These are phyloP conservation scores for Psococerastis gibbosa DNA, from an alignment of 2,888 invertebrate genomes.

Conservation along the genomic window DNA sequence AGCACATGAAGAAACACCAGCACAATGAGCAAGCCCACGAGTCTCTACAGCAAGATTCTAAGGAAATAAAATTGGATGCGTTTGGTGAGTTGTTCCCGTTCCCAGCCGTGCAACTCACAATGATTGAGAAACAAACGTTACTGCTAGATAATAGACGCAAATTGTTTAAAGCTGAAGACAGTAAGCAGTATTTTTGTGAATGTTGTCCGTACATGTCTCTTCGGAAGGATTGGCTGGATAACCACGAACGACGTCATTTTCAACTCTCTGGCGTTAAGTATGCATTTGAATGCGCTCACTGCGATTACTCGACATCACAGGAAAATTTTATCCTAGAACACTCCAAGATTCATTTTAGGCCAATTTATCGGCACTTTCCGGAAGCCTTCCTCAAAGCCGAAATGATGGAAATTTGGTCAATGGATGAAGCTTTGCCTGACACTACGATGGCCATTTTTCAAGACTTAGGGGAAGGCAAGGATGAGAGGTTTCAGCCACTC, in stretches of 20 bases:
- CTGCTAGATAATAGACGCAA: conserved; percentile 35
- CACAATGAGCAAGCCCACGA: conserved; percentile 29
- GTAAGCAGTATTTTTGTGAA: conserved; percentile 46
- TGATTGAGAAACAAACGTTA: conserved; percentile 42
- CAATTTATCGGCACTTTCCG: conserved; percentile 33
- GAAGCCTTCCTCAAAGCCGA: conserved; percentile 42
- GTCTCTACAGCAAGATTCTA: conserved; percentile 13
- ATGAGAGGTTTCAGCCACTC: conserved; percentile 16
- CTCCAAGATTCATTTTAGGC: conserved; percentile 53
- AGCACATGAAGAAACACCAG: conserved; percentile 64
- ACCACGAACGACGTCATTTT: conserved; percentile 55
- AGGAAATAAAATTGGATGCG: conserved; percentile 7
- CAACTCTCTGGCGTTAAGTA: conserved; percentile 37
- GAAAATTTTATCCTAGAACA: conserved; percentile 60
- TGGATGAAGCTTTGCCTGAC: conserved; percentile 26
- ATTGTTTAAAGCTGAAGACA: conserved; percentile 30
- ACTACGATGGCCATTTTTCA: conserved; percentile 19
- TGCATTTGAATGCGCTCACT: conserved; percentile 54
- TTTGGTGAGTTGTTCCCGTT: conserved; percentile 5
- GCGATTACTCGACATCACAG: conserved; percentile 61
- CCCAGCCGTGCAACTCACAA: conserved; percentile 24
- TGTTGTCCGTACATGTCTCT: conserved; percentile 64
- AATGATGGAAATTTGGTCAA: conserved; percentile 35
- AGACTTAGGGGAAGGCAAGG: conserved; percentile 17
- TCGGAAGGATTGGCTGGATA: conserved; percentile 49